phyloP scores from a whole-genome alignment of 1,140 invertebrate genomes.

The Lepidurus apus region DNA sequence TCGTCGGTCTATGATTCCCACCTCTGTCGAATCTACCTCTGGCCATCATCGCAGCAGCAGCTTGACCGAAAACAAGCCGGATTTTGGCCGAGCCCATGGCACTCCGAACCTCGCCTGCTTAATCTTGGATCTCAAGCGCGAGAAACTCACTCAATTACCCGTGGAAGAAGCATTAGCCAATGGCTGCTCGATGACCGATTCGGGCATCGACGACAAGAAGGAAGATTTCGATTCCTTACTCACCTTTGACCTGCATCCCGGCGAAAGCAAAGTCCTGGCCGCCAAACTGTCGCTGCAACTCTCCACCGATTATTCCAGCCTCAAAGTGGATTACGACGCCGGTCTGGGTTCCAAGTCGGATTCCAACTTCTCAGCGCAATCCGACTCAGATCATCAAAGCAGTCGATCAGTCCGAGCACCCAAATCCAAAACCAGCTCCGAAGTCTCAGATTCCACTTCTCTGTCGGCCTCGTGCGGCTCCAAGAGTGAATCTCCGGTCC shows the following conservation, averaged over 20 bases:
- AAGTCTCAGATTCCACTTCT: neutral
- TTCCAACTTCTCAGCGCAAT: slow-evolving; percentile 3
- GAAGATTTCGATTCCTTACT: slow-evolving; percentile 12
- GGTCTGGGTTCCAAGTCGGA: neutral
- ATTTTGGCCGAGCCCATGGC: neutral
- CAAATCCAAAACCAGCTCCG: neutral
- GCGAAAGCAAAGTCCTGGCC: neutral
- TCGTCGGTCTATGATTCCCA: neutral
- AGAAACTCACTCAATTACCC: neutral
- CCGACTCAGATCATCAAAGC: neutral
- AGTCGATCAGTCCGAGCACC: neutral
- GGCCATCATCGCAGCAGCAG: slow-evolving; percentile 12
- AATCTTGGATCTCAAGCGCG: slow-evolving; percentile 21
- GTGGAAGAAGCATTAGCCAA: neutral
- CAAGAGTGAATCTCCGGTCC: neutral
- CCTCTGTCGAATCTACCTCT: neutral
- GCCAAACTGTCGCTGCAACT: neutral
- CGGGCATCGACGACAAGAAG: neutral
- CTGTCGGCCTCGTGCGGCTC: neutral
- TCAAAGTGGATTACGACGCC: neutral
- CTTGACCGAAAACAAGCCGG: slow-evolving; percentile 9
- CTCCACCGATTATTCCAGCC: neutral
- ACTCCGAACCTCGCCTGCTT: neutral
- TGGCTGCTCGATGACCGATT: neutral
- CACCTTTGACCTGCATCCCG: neutral